Evolutionary conservation across 2,113 vertebrate species (phyloP), one percentile per base, ranked within the genome.

Genomic region (Mesitornis unicolor): DNA sequence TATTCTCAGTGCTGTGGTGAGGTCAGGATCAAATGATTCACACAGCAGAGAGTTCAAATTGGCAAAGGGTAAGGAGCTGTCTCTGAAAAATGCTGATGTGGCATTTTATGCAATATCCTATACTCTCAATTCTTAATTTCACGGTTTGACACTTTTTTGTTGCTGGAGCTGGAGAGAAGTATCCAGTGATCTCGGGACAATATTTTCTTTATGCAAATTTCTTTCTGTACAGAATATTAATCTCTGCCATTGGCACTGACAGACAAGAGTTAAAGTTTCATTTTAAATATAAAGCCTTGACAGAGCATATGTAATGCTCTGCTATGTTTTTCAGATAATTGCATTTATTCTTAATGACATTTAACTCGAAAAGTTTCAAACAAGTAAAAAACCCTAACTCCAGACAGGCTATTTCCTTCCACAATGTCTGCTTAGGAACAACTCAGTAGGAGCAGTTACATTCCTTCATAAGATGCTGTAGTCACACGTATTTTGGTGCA

Each of bases 181-280:
- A 89, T 91, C n/a, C 75, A 43, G 13, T 77, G 50, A 77, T 84
- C 63, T 93, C 75, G 38, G 53, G 77, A 71, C 40, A 95, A 84
- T 79, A 84, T 97, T 95, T 93, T 91, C 80, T 73, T 95, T 84
- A 95, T 89, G 69, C 48, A 87, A 61, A 91, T 95, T 78, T 94
- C 33, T 10, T 89, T 43, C 57, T 38, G 8, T 48, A 33, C 4
- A 14, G 78, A 65, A 83, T 87, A 61, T 90, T 91, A 83, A 79
- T 89, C 69, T 83, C 24, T 85, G 67, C 48, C 40, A n/a, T 45
- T 89, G 67, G 29, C 50, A 91, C 8, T 91, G 84, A 83, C 54
- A 73, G 78, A 69, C 48, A 65, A 91, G 61, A 50, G 71, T 87
- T 93, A 63, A 87, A 85, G 16, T 93, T 91, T 91, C 29, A 25